phyloP scores from a whole-genome alignment of 2,888 invertebrate genomes.

The Rhagonycha lutea region DNA sequence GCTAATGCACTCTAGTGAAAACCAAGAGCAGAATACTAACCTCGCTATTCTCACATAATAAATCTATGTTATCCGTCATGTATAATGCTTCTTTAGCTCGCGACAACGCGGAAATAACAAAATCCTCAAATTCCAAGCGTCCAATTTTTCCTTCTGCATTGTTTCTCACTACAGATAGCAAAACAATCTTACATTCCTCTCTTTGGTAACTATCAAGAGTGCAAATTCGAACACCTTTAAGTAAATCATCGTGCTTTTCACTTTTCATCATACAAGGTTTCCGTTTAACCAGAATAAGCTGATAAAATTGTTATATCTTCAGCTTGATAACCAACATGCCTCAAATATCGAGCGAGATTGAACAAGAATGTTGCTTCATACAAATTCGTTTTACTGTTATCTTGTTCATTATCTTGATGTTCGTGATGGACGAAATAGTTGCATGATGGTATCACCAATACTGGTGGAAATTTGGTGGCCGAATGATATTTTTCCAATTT shows the following conservation, averaged over 20 bases:
- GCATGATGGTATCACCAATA: constrained; percentile 67
- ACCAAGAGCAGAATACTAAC: too few species aligned
- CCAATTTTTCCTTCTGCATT: constrained; percentile 71
- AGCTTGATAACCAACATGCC: constrained; percentile 62
- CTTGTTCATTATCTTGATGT: constrained; percentile 61
- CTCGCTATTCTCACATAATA: constrained; percentile 58
- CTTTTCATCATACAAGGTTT: constrained; percentile 60
- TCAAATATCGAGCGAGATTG: constrained; percentile 63
- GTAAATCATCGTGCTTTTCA: constrained; percentile 34
- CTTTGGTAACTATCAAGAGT: constrained; percentile 83
- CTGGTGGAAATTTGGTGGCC: constrained; percentile 60
- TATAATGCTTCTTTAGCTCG: constrained; percentile 75
- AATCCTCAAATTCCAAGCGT: constrained; percentile 69
- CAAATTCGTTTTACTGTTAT: constrained; percentile 64
- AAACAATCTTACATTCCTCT: constrained; percentile 76
- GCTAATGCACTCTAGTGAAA: too few species aligned
- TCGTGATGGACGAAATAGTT: constrained; percentile 70
- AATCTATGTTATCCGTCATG: constrained; percentile 73
- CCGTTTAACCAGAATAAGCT: constrained; percentile 73
- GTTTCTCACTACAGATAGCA: constrained; percentile 80
- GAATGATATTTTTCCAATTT: constrained; percentile 62
- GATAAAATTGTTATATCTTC: constrained; percentile 74
- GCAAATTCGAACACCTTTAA: constrained; percentile 62
- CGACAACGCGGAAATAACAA: constrained; percentile 80
- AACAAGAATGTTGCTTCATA: constrained; percentile 69